A percentile compares a stretch with the other conserved stretches of the same genome.
Conservation (phyloP, 1,140 invertebrate species). For the Euura lappo region DNA sequence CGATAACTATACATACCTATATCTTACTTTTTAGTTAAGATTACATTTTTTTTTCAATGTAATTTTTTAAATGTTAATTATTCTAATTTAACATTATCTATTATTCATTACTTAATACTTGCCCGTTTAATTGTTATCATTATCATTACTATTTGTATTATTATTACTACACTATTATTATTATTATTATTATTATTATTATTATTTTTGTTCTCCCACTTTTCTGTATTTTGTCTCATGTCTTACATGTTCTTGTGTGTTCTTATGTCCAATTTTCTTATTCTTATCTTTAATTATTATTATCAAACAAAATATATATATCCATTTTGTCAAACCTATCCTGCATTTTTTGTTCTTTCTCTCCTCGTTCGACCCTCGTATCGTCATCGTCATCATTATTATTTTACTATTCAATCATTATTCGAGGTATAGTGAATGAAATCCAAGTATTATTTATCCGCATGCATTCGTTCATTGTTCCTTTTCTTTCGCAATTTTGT, state of each 20-base stretch:
- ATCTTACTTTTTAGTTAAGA: neutral
- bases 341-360: conserved; percentile 46
- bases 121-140: conserved; percentile 12
- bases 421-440: no score
- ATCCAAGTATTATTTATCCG: neutral
- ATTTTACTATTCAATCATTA: no score
- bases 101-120: conserved; percentile 24
- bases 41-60: conserved; percentile 9
- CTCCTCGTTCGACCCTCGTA: conserved; percentile 14
- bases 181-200: conserved; percentile 19
- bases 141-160: conserved; percentile 24
- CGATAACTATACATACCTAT: neutral
- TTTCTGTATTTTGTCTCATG: conserved; percentile 25
- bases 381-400: no score
- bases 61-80: conserved; percentile 17
- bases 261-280: conserved; percentile 23
- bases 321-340: conserved; percentile 40
- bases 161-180: conserved; percentile 18
- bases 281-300: conserved; percentile 27
- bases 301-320: conserved; percentile 44
- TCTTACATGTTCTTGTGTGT: conserved; percentile 23
- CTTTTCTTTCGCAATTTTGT: no score
- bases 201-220: conserved; percentile 18
- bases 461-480: no score
- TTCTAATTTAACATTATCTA: conserved; percentile 23